phyloP scores from a whole-genome alignment of 1,140 invertebrate species.

The Brachystomella parvula region DNA sequence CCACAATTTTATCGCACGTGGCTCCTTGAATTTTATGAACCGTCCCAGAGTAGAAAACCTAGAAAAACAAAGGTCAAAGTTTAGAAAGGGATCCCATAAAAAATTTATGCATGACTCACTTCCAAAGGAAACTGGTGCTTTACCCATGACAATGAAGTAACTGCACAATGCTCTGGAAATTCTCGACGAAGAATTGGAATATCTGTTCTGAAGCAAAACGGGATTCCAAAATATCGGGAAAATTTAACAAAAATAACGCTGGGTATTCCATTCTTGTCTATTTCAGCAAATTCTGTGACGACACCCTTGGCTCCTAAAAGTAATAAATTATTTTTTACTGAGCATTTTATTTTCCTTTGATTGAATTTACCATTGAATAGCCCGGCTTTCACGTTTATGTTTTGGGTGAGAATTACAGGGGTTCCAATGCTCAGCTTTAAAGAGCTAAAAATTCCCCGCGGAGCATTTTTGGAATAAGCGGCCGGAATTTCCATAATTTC shows the following conservation, averaged over 20 bases:
- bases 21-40: background rate
- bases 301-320: background rate
- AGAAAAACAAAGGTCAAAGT: too few species aligned
- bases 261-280: background rate
- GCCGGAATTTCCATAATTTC: background rate
- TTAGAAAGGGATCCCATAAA: too few species aligned
- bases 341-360: background rate
- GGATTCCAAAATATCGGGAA: background rate
- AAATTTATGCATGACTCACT: too few species aligned
- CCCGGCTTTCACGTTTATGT: background rate
- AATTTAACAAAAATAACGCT: slow-evolving; percentile 2
- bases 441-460: background rate
- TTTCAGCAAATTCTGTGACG: background rate
- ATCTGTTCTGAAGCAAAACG: background rate
- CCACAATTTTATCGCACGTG: background rate
- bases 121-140: background rate
- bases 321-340: background rate
- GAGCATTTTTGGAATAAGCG: background rate
- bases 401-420: background rate
- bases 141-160: background rate
- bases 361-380: background rate
- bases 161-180: background rate
- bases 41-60: background rate
- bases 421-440: background rate
- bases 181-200: background rate